Evolutionary conservation across 1,140 invertebrate species (phyloP).

Genomic region (Musca domestica): DNA sequence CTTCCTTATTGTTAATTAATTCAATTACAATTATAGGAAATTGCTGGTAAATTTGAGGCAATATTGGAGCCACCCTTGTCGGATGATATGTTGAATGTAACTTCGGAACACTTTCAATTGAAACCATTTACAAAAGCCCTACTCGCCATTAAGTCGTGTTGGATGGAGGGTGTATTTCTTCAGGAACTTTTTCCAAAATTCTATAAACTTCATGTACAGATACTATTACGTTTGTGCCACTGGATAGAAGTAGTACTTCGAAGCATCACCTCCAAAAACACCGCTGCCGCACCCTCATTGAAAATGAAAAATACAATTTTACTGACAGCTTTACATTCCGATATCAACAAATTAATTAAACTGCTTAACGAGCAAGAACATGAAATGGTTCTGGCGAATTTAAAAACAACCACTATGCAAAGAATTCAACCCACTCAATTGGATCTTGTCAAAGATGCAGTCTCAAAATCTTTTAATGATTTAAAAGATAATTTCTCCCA

Average conservation of each 20-base stretch:
- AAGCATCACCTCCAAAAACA: conserved; percentile 32
- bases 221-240: conserved; percentile 71
- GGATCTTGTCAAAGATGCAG: conserved; percentile 31
- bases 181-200: conserved; percentile 74
- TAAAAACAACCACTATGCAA: conserved; percentile 27
- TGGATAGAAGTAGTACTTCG: conserved; percentile 63
- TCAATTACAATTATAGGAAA: conserved; percentile 59
- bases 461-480: conserved; percentile 37
- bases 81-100: conserved; percentile 27
- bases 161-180: conserved; percentile 73
- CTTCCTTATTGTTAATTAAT: not conserved
- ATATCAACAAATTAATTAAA: conserved; percentile 38
- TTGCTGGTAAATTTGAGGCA: conserved; percentile 64
- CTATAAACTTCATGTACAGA: conserved; percentile 83
- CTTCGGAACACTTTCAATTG: conserved; percentile 26
- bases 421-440: not conserved
- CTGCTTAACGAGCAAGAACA: conserved; percentile 34
- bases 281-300: not conserved
- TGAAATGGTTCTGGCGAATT: conserved; percentile 11
- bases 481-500: conserved; percentile 29
- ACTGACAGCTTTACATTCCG: conserved; percentile 39
- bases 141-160: conserved; percentile 62
- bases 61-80: conserved; percentile 39
- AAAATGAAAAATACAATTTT: conserved; percentile 31
- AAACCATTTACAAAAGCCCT: conserved; percentile 40